Evolutionary conservation across 2,113 vertebrate species (phyloP).

Genomic region (Climacteris rufus): DNA sequence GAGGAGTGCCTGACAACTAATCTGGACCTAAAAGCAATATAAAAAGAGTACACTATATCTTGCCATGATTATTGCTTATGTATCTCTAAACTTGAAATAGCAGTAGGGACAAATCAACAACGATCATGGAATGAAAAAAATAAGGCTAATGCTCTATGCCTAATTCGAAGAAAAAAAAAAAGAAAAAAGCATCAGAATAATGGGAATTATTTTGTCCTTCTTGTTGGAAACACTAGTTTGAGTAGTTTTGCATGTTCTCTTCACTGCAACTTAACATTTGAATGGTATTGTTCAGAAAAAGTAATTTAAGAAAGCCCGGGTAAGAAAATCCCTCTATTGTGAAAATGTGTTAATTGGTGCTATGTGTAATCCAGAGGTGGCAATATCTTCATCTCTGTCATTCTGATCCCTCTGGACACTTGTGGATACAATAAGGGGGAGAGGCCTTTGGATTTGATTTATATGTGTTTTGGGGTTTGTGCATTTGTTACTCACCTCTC

Average conservation of each 20-base stretch:
- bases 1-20: not conserved
- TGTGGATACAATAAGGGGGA: not conserved
- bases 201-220: not conserved
- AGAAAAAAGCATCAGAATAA: not conserved
- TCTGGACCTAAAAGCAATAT: not conserved
- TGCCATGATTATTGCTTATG: not conserved
- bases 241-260: not conserved
- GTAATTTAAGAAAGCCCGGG: not conserved
- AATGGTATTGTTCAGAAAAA: conserved; percentile 20
- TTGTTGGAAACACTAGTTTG: not conserved
- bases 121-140: not conserved
- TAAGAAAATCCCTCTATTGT: not conserved
- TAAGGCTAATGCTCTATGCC: not conserved
- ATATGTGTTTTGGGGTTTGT: not conserved
- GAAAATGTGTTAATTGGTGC: conserved; percentile 30
- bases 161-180: not conserved
- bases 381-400: conserved; percentile 32
- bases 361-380: conserved; percentile 19
- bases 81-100: not conserved
- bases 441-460: not conserved
- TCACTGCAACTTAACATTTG: not conserved
- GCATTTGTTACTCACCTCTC: not conserved
- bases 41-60: not conserved
- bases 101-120: not conserved
- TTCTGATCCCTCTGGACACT: not conserved